Evolutionary conservation across 2,113 vertebrate genomes (phyloP).

Genomic region (Egretta garzetta): DNA sequence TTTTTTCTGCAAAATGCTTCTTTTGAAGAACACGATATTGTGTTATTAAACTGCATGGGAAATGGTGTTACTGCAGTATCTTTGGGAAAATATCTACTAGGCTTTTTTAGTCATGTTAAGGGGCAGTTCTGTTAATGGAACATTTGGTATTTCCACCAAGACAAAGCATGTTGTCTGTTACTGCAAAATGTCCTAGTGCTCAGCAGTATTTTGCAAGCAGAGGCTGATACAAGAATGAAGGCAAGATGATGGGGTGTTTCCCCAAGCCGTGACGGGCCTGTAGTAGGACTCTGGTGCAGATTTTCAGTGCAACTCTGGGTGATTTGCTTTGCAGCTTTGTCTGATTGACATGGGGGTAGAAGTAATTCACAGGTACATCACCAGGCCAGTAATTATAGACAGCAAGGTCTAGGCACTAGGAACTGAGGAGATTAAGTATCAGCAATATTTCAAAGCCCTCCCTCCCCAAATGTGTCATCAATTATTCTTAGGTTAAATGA

Average conservation of each 20-base stretch:
- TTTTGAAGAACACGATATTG: neutral
- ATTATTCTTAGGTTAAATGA: neutral
- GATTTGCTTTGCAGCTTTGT: neutral
- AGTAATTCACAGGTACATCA: neutral
- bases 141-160: neutral
- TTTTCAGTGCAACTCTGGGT: neutral
- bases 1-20: neutral
- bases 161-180: neutral
- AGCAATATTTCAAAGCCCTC: neutral
- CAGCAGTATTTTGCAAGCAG: neutral
- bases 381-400: neutral
- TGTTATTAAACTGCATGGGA: neutral
- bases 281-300: accelerated
- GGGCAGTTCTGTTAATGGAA: neutral
- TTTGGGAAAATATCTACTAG: neutral
- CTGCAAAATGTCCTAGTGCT: neutral
- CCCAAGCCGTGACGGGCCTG: accelerated
- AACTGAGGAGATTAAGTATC: neutral
- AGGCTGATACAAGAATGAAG: neutral
- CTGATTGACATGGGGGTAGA: neutral
- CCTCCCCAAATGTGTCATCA: neutral
- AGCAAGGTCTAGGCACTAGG: neutral
- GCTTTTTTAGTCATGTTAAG: neutral
- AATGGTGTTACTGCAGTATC: neutral
- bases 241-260: neutral